Base-by-base conservation (phyloP, 2,113 vertebrate genomes). In the Trogon melanurus region DNA sequence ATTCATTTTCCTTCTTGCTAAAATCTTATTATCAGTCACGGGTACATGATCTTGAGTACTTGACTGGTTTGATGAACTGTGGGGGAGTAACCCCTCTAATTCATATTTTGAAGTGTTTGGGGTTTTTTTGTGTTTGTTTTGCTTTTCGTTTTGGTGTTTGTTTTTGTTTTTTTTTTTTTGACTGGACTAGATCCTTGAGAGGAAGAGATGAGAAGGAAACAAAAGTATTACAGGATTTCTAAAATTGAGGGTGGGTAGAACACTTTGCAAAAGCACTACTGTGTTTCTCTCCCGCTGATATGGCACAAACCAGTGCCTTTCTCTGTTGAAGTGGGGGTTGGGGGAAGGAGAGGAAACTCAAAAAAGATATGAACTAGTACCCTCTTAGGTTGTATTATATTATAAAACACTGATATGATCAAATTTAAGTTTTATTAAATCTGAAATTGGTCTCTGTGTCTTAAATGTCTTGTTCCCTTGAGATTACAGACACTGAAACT, bases 1-100 rank as follows among this genome's bases (percentile, higher is more conserved):
- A 78, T 79, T 95, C 3, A 86, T 92, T 65, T 76, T 22, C 23
- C n/a, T 73, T 27, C 84, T 82, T 94, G 30, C 91, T 94, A 86
- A 94, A 96, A 78, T 69, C 62, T 85, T 88, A 81, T 47, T 87
- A 72, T 94, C 48, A 73, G 5, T 88, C 70, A 50, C 26, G 79
- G n/a, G 23, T 81, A 88, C 65, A 15, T 64, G 57, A 75, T 89
- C 67, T 88, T 94, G 71, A 78, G 71, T 70, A 51, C 41, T 82
- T 71, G 65, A 73, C 89, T 53, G 38, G 26, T 74, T 85, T 92
- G 80, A 62, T 91, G 56, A 92, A 83, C n/a, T 84, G 25, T 2
- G 7, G 79, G 60, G 62, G 6, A 67, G 25, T 9, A 86, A 34
- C 17, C 16, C 6, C 11, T 75, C 32, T 58, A 79, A 81, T n/a